phyloP scores from a whole-genome alignment of 2,888 invertebrate genomes.

The Chromoteleia sp. region DNA sequence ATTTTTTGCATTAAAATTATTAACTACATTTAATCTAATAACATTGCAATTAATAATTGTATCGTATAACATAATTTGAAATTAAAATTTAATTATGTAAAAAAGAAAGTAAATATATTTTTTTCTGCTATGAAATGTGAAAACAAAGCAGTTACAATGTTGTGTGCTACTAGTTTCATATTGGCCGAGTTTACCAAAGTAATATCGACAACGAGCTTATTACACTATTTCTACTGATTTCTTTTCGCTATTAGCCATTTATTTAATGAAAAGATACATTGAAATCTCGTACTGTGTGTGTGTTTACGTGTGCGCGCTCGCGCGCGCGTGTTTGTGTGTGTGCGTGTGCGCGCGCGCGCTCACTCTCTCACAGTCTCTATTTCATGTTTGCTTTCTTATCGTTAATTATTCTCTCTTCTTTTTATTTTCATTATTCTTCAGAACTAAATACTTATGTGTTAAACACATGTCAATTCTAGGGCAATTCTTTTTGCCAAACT shows the following conservation, averaged over 20 bases:
- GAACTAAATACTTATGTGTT: conserved; percentile 45
- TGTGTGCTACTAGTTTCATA: background rate
- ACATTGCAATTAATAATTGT: too few relatives aligned
- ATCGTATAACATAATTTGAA: too few relatives aligned
- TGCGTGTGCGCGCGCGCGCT: too few relatives aligned
- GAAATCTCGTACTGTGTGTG: conserved; percentile 1
- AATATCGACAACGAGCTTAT: conserved; percentile 16
- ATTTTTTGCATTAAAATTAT: too few relatives aligned
- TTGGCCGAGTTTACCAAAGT: conserved; percentile 8
- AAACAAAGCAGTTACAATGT: too few relatives aligned
- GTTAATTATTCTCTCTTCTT: background rate
- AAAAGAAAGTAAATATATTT: too few relatives aligned
- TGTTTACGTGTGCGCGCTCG: background rate
- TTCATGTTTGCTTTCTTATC: too few relatives aligned
- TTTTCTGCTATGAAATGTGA: too few relatives aligned
- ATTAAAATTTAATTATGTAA: too few relatives aligned
- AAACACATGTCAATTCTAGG: conserved; percentile 51
- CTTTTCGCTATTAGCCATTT: conserved; percentile 29
- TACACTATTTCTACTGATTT: conserved; percentile 35
- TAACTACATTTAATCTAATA: too few relatives aligned
- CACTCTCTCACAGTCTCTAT: too few relatives aligned
- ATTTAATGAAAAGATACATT: conserved; percentile 32
- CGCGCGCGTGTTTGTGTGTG: too few relatives aligned
- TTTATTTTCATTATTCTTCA: background rate
- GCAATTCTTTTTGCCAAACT: conserved; percentile 45